These are phyloP conservation scores for Nymphicus hollandicus DNA, from an alignment of 2,113 vertebrate genomes.

Conservation along the genomic window DNA sequence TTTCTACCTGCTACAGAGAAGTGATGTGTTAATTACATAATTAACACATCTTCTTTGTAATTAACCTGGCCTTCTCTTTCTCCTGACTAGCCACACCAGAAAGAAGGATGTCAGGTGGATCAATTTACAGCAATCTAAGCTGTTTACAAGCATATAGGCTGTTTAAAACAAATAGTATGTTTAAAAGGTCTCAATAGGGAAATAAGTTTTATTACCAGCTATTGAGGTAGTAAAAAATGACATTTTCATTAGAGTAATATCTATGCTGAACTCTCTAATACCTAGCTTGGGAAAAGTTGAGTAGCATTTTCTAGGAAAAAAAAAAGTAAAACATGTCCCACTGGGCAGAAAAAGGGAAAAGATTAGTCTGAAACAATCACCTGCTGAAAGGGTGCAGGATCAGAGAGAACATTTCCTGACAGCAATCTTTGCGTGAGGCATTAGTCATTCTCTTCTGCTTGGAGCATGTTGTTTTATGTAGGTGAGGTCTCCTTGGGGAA, in stretches of 20 bases:
- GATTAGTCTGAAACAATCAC: neutral
- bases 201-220: neutral
- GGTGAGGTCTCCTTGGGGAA: neutral
- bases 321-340: neutral
- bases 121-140: constrained; percentile 5
- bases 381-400: neutral
- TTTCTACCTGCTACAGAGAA: neutral
- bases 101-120: neutral
- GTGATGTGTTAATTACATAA: constrained; percentile 48
- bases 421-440: neutral
- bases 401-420: neutral
- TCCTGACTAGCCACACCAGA: neutral
- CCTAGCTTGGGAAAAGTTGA: neutral
- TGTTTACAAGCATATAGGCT: constrained; percentile 5
- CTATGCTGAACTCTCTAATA: neutral
- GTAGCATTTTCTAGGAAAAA: neutral
- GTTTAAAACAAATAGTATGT: constrained; percentile 7
- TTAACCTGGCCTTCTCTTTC: constrained; percentile 16
- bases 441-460: neutral
- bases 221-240: neutral
- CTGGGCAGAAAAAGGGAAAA: neutral
- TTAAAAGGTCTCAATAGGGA: neutral
- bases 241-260: neutral
- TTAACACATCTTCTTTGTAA: constrained; percentile 35
- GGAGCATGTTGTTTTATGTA: neutral